Conservation (phyloP, 2,797 vertebrate genomes). For the Percopsis omiscomaycus region DNA sequence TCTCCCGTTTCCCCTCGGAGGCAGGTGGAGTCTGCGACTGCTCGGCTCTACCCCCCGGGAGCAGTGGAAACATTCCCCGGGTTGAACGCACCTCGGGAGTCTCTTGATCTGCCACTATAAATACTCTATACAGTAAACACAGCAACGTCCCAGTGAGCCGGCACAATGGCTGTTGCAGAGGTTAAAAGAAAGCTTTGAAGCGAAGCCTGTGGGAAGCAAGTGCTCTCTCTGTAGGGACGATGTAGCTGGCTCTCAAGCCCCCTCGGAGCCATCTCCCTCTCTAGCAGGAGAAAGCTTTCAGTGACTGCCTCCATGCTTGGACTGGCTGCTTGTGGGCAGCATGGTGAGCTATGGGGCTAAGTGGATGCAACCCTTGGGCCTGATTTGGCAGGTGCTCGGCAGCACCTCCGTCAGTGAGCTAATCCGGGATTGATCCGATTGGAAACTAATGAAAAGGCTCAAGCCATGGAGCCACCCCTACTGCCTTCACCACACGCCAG, state of each 20-base stretch:
- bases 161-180: slow-evolving; percentile 40
- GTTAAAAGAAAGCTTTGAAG: slow-evolving; percentile 38
- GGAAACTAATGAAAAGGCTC: slow-evolving; percentile 57
- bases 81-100: slow-evolving; percentile 57
- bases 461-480: slow-evolving; percentile 36
- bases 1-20: slow-evolving; percentile 45
- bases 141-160: slow-evolving; percentile 37
- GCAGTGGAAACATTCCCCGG: slow-evolving; percentile 59
- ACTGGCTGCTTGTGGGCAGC: background rate
- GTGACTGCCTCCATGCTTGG: slow-evolving; percentile 42
- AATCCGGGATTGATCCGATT: slow-evolving; percentile 72
- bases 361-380: slow-evolving; percentile 41
- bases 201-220: slow-evolving; percentile 14
- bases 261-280: slow-evolving; percentile 17
- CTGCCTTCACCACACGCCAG: slow-evolving; percentile 12
- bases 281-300: slow-evolving; percentile 25
- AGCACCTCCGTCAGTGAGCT: slow-evolving; percentile 71
- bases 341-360: slow-evolving; percentile 26
- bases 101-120: slow-evolving; percentile 65
- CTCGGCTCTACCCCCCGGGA: slow-evolving; percentile 53
- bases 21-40: slow-evolving; percentile 40
- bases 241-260: background rate
- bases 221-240: slow-evolving; percentile 10
- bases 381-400: slow-evolving; percentile 61
- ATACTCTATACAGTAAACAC: slow-evolving; percentile 65